These are phyloP conservation scores for Otocyon megalotis DNA, from an alignment of 2,113 vertebrate genomes.

Conservation along the genomic window DNA sequence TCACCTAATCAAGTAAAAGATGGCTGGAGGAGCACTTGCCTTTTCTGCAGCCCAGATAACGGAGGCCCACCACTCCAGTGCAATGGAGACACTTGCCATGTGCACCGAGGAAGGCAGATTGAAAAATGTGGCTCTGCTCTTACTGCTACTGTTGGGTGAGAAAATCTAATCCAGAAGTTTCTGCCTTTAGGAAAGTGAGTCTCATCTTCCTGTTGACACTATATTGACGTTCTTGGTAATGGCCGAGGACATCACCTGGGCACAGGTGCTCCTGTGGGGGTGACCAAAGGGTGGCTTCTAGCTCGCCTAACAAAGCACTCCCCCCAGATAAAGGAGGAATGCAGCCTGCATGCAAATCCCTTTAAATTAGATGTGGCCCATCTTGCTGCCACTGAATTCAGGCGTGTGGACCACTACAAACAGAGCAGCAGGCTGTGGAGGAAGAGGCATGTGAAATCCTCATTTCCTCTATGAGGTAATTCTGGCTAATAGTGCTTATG, in stretches of 20 bases:
- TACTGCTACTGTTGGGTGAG: slow-evolving; percentile 41
- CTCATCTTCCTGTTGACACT: slow-evolving; percentile 58
- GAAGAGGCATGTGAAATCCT: neutral
- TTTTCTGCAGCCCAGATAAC: neutral
- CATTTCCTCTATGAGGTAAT: neutral
- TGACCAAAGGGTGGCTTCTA: slow-evolving; percentile 79
- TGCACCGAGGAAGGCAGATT: slow-evolving; percentile 56
- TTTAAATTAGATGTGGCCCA: slow-evolving; percentile 78
- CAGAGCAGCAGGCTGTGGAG: neutral
- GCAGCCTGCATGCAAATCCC: slow-evolving; percentile 85
- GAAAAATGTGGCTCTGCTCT: slow-evolving; percentile 45
- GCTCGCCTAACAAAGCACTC: slow-evolving; percentile 76
- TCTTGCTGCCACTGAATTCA: neutral
- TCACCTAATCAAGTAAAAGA: slow-evolving; percentile 26
- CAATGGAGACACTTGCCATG: neutral
- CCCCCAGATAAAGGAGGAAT: slow-evolving; percentile 78
- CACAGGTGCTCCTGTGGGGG: slow-evolving; percentile 45
- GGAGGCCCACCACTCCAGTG: slow-evolving; percentile 19
- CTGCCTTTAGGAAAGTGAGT: slow-evolving; percentile 66
- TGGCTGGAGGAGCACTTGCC: neutral
- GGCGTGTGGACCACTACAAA: slow-evolving; percentile 52
- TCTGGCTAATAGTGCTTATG: neutral
- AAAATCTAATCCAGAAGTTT: slow-evolving; percentile 68
- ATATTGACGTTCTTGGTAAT: slow-evolving; percentile 61
- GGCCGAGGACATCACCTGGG: slow-evolving; percentile 67